Conservation (phyloP, 2,113 vertebrate genomes). For the Ahaetulla prasina region DNA sequence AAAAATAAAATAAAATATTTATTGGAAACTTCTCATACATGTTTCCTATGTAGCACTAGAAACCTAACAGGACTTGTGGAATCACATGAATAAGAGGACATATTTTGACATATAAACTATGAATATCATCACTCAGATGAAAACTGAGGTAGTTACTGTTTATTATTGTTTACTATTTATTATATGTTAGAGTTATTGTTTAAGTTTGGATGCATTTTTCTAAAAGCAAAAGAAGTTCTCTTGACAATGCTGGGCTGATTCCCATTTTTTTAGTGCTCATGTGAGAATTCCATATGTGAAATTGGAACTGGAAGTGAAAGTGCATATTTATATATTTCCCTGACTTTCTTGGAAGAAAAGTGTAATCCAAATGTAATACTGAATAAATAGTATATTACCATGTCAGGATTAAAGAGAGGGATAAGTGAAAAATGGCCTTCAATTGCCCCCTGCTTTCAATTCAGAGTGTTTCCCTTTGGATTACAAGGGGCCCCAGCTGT, state of each 20-base stretch:
- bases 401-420: no score
- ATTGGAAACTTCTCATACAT: not conserved
- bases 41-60: not conserved
- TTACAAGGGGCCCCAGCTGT: no score
- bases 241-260: not conserved
- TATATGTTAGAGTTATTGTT: not conserved
- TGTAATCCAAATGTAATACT: not conserved
- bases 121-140: not conserved
- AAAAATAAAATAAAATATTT: no score
- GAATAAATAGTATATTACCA: not conserved
- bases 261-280: no score
- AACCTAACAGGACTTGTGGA: not conserved
- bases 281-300: no score
- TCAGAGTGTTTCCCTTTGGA: no score
- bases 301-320: not conserved
- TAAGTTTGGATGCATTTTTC: not conserved
- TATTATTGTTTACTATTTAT: no score
- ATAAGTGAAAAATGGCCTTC: no score
- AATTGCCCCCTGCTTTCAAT: no score
- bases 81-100: not conserved
- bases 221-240: not conserved
- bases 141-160: not conserved
- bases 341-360: not conserved
- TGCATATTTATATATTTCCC: not conserved
- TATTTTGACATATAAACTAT: not conserved